Evolutionary conservation across 2,113 vertebrate genomes (phyloP).

Genomic region (Porphyrio hochstetteri): DNA sequence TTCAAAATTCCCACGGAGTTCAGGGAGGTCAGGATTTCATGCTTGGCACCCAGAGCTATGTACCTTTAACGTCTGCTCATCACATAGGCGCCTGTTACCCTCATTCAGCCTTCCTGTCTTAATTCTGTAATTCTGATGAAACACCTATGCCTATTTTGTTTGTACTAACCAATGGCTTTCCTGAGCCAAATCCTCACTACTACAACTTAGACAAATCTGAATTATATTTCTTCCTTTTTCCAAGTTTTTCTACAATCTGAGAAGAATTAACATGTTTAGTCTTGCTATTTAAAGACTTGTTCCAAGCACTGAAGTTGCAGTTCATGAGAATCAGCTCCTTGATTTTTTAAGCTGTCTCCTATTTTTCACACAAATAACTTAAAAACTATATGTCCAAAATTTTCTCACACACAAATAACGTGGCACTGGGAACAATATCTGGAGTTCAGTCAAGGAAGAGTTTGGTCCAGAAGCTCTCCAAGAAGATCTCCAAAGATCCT

Average conservation of each 20-base stretch:
- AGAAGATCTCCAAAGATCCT: constrained; percentile 22
- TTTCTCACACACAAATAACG: background rate
- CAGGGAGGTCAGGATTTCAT: background rate
- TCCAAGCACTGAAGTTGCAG: constrained; percentile 3
- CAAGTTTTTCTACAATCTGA: constrained; percentile 21
- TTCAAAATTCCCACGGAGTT: background rate
- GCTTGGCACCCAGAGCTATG: background rate
- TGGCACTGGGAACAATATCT: background rate
- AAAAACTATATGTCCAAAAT: background rate
- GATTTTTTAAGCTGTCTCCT: constrained; percentile 41
- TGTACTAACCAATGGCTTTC: background rate
- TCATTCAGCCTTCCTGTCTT: background rate
- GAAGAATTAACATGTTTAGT: background rate
- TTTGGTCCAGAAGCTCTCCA: background rate
- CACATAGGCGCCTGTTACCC: background rate
- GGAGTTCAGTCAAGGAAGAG: background rate
- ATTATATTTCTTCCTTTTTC: constrained; percentile 41
- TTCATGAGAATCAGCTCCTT: constrained; percentile 14
- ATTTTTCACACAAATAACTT: background rate
- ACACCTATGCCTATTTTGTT: background rate
- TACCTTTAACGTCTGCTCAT: background rate
- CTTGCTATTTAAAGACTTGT: background rate
- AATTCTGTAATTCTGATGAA: background rate
- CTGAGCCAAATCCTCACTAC: background rate
- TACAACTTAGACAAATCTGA: constrained; percentile 9